Percentiles rank a stretch among this genome's conserved stretches.
These are phyloP conservation scores for Microtus montanus DNA, from an alignment of 2,113 vertebrate genomes.

Conservation along the genomic window DNA sequence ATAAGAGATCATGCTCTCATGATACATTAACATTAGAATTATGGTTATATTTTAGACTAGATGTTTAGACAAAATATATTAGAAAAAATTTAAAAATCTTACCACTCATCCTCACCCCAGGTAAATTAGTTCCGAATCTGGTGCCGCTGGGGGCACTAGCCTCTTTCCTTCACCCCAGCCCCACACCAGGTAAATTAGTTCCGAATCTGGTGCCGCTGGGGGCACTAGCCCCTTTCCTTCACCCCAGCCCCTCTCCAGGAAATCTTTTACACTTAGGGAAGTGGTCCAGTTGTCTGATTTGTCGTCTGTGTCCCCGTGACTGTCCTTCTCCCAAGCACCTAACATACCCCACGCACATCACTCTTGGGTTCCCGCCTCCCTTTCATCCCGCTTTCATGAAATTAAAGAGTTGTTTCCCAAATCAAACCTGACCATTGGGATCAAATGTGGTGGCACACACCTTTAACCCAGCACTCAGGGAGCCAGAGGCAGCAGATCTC, in stretches of 20 bases:
- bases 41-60: neutral
- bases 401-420: neutral
- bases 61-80: neutral
- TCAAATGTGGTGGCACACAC: neutral
- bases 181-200: neutral
- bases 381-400: neutral
- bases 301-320: neutral
- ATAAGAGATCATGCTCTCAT: neutral
- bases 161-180: neutral
- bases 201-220: accelerated
- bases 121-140: neutral
- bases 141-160: accelerated
- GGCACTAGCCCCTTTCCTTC: neutral
- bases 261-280: neutral
- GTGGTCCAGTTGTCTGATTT: neutral
- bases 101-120: neutral
- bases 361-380: neutral
- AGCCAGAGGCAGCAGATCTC: neutral
- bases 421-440: neutral
- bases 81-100: neutral
- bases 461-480: neutral
- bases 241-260: neutral
- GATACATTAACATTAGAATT: neutral
- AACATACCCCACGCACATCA: neutral
- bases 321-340: neutral